These are phyloP conservation scores for Drosophila koepferae DNA, from an alignment of 2,888 invertebrate species.

Conservation along the genomic window DNA sequence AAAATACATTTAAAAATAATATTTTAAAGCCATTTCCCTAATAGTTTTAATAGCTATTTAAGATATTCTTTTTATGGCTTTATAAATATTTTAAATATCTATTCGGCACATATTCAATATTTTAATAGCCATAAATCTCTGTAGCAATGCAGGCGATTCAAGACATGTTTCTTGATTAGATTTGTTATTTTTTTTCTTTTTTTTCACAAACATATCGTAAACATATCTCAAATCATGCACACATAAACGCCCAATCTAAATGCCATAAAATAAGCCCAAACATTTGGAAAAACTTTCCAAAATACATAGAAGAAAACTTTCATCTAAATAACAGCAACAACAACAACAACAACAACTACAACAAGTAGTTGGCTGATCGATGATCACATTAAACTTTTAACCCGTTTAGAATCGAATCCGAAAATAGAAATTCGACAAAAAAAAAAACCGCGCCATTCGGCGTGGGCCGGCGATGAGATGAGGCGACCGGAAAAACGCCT, in stretches of 20 bases:
- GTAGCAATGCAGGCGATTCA: conserved; percentile 20
- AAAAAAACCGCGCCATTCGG: conserved; percentile 32
- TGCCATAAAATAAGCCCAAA: conserved; percentile 53
- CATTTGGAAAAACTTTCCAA: conserved; percentile 66
- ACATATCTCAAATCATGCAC: conserved; percentile 58
- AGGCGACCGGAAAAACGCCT: conserved; percentile 62
- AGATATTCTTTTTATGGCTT: conserved; percentile 22
- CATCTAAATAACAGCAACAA: conserved; percentile 35
- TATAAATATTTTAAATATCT: conserved; percentile 32
- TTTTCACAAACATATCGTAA: conserved; percentile 58
- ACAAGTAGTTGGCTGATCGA: conserved; percentile 62
- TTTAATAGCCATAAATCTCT: conserved; percentile 42
- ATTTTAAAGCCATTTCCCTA: conserved; percentile 5
- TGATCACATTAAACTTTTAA: conserved; percentile 68
- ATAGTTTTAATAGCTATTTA: conserved; percentile 25
- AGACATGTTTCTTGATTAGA: conserved; percentile 60
- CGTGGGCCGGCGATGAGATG: conserved; percentile 59
- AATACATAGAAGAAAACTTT: conserved; percentile 46
- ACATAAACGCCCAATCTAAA: conserved; percentile 75
- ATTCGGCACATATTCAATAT: conserved; percentile 18
- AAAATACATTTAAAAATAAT: conserved; percentile 7
- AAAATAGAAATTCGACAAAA: conserved; percentile 59
- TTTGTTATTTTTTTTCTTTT: conserved; percentile 33
- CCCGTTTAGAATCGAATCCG: conserved; percentile 65
- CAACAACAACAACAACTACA: conserved; percentile 18